A percentile compares a stretch with the other conserved stretches of the same genome.
phyloP scores from a whole-genome alignment of 2,797 vertebrate genomes.

The Lepidocolaptes lacrymiger region DNA sequence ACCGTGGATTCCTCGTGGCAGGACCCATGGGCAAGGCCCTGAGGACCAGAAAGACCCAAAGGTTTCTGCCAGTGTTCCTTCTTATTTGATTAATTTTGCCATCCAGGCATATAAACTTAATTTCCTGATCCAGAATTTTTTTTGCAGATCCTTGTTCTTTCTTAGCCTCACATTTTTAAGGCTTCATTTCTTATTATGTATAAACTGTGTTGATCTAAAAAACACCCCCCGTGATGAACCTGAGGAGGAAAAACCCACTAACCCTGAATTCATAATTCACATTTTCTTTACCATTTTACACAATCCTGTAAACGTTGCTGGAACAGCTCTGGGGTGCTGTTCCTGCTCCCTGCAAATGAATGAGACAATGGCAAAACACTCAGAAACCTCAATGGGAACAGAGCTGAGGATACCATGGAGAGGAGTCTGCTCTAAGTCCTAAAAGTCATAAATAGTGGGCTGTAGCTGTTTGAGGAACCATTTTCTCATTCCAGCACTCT shows the following conservation, averaged over 20 bases:
- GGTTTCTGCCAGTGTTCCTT: background rate
- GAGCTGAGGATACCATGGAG: background rate
- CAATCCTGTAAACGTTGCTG: background rate
- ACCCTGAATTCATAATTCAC: background rate
- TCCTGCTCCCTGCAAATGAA: background rate
- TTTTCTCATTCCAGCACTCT: background rate
- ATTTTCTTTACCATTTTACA: background rate
- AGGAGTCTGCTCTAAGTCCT: background rate
- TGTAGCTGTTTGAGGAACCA: background rate
- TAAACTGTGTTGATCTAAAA: background rate
- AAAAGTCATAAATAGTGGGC: background rate
- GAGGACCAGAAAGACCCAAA: background rate
- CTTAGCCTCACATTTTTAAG: background rate
- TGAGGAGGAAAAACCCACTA: background rate
- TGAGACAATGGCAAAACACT: background rate
- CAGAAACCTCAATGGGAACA: background rate
- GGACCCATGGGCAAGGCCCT: background rate
- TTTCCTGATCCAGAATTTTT: background rate
- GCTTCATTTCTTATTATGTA: background rate
- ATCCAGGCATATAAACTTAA: background rate
- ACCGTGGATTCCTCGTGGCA: fast-evolving
- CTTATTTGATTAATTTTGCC: background rate
- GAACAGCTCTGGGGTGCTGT: background rate
- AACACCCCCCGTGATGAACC: fast-evolving
- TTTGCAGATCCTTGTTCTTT: background rate